A percentile compares a stretch with the other conserved stretches of the same genome.
phyloP scores from a whole-genome alignment of 2,797 vertebrate genomes.

The Lacerta agilis region DNA sequence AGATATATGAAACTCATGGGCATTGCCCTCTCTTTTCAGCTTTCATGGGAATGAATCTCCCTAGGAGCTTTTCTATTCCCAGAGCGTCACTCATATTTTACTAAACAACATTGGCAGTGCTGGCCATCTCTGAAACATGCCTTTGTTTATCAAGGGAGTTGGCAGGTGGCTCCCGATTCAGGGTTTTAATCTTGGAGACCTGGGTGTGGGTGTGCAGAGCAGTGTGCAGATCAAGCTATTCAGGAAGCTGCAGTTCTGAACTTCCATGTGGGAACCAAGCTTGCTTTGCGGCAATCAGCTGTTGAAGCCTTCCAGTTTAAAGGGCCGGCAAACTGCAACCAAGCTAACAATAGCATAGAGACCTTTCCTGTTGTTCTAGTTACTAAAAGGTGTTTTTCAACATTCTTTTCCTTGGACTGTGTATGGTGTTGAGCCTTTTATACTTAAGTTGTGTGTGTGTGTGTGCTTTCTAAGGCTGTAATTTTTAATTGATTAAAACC shows the following conservation, averaged over 20 bases:
- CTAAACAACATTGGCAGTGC: background rate
- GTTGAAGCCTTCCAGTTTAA: background rate
- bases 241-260: background rate
- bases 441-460: too few relatives aligned
- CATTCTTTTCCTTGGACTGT: background rate
- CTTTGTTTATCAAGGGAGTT: background rate
- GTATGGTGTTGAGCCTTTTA: too few relatives aligned
- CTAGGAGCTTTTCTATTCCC: background rate
- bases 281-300: background rate
- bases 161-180: background rate
- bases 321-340: background rate
- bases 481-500: too few relatives aligned
- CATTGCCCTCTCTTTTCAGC: background rate
- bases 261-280: background rate
- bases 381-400: rapidly evolving
- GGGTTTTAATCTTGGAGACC: rapidly evolving
- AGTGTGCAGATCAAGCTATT: background rate
- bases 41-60: background rate
- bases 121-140: rapidly evolving
- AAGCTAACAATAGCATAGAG: rapidly evolving
- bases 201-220: background rate
- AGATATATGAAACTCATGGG: rapidly evolving
- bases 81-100: rapidly evolving
- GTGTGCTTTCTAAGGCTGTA: too few relatives aligned
- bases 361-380: rapidly evolving